phyloP scores from a whole-genome alignment of 1,140 invertebrate species.

The Aphidius ervi region DNA sequence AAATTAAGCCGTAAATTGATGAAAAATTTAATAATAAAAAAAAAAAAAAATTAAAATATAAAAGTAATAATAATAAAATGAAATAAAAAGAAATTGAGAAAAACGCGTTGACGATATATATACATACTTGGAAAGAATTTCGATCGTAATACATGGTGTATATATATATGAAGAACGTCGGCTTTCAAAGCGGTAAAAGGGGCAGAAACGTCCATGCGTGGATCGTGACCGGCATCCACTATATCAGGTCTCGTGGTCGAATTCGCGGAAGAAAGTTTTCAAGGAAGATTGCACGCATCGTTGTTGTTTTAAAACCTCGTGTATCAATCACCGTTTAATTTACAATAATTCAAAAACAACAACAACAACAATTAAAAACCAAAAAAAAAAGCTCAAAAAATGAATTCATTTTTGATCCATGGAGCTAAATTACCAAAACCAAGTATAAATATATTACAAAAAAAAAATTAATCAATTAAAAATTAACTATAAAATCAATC shows the following conservation, averaged over 20 bases:
- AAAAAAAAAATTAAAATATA: too few relatives aligned
- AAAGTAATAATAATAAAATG: not conserved
- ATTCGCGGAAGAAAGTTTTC: slow-evolving; percentile 30
- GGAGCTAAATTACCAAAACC: too few relatives aligned
- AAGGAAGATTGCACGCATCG: slow-evolving; percentile 17
- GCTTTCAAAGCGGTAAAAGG: slow-evolving; percentile 17
- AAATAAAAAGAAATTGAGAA: slow-evolving; percentile 5
- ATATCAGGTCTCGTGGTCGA: slow-evolving; percentile 19
- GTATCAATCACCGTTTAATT: too few relatives aligned
- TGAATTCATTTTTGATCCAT: too few relatives aligned
- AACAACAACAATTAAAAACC: too few relatives aligned
- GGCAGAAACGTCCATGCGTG: slow-evolving; percentile 22
- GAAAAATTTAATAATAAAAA: too few relatives aligned
- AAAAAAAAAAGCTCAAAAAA: too few relatives aligned
- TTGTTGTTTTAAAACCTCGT: not conserved
- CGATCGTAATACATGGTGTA: slow-evolving; percentile 9
- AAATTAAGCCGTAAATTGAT: too few relatives aligned
- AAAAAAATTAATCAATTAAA: too few relatives aligned
- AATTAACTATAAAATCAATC: too few relatives aligned
- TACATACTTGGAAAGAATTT: slow-evolving; percentile 16
- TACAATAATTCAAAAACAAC: too few relatives aligned
- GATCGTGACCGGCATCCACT: slow-evolving; percentile 34
- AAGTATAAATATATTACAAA: too few relatives aligned
- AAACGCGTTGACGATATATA: slow-evolving; percentile 1
- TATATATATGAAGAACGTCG: not conserved